Base-by-base conservation (phyloP, 2,797 vertebrate genomes). In the Amphiprion clarkii region DNA sequence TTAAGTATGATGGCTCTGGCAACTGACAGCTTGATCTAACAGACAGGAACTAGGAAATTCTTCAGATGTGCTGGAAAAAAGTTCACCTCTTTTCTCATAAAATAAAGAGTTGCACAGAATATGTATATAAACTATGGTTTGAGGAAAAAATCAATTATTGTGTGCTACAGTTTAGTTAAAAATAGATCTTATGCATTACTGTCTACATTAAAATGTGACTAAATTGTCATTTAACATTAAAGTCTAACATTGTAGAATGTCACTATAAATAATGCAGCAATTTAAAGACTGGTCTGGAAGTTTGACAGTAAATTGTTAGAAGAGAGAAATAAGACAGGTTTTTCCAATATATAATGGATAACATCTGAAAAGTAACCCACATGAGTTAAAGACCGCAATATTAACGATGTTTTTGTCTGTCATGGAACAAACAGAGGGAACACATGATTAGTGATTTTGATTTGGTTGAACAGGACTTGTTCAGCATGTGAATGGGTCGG, bases 11-110 rank as follows among this genome's bases (percentile, higher is more conserved):
- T 21, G 55, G n/a, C 42, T 64, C n/a, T 72, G 27, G 40, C 42
- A 76, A 53, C 64, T 72, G 68, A 73, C 67, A 75, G 44, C 33
- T 17, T 65, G 67, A 71, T 81, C 57, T 67, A 78, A 71, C 49
- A 48, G 54, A 71, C 40, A 16, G 55, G 6, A 25, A 48, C 53
- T 8, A 46, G 70, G 29, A 66, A 19, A 40, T 19, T 14, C 21
- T 51, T 67, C 59, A 39, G 44, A 74, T 74, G 51, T 33, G 23
- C 48, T 60, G 16, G 16, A 57, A 23, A 29, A 12, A 67, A 59
- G 40, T 77, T 59, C 59, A 62, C 46, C 54, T 55, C 63, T 67
- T 75, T 64, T 75, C 40, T 23, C n/a, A 8, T n/a, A 44, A 61
- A 61, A 56, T 67, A 48, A 65, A 62, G 44, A 31, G 27, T 39